These are phyloP conservation scores for Labeo catla DNA, from an alignment of 2,113 vertebrate species.

Conservation along the genomic window DNA sequence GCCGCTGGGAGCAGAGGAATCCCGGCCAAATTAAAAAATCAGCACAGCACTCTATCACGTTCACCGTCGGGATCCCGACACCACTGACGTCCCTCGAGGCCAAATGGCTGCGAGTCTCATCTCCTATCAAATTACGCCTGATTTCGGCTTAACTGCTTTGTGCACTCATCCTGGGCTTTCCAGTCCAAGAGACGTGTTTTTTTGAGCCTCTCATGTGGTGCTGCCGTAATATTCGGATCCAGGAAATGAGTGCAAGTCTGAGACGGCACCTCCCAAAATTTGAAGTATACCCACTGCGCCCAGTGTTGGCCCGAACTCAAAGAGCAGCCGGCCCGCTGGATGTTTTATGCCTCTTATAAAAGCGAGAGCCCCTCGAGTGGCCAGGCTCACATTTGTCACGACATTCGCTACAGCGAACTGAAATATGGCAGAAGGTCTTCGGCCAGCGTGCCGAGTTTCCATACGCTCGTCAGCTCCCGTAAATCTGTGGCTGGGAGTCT, in stretches of 20 bases:
- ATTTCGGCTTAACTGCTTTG: slow-evolving; percentile 62
- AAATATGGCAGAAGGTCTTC: slow-evolving; percentile 39
- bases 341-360: slow-evolving; percentile 25
- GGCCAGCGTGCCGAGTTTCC: slow-evolving; percentile 62
- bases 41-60: neutral
- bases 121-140: slow-evolving; percentile 63
- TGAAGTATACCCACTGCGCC: slow-evolving; percentile 66
- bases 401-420: slow-evolving; percentile 31
- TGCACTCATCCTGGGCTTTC: slow-evolving; percentile 1
- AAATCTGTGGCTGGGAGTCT: slow-evolving; percentile 49
- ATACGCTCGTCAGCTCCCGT: slow-evolving; percentile 53
- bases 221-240: slow-evolving; percentile 69
- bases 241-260: slow-evolving; percentile 73
- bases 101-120: slow-evolving; percentile 66
- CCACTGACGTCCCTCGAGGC: slow-evolving; percentile 46
- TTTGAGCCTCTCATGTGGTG: neutral
- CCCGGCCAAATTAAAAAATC: neutral
- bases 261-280: slow-evolving; percentile 68
- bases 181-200: neutral
- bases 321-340: slow-evolving; percentile 33
- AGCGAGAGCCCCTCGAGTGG: slow-evolving; percentile 19
- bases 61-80: neutral
- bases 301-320: slow-evolving; percentile 68
- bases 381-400: slow-evolving; percentile 11
- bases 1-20: neutral